Base-by-base conservation (phyloP, 2,797 vertebrate species). In the Falco concolor region DNA sequence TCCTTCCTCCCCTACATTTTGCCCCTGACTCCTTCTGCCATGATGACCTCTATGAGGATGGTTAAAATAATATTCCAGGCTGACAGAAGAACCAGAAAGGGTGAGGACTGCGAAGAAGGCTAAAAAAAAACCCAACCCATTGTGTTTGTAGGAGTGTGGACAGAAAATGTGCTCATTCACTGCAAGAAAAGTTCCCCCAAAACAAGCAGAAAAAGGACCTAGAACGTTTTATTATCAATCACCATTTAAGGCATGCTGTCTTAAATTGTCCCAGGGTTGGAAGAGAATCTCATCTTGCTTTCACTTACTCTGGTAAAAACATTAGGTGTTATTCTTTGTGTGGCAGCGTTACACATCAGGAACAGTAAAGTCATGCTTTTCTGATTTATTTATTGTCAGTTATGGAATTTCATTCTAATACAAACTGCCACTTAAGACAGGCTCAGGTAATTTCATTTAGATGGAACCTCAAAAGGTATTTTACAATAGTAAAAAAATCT, bases 11-110 rank as follows among this genome's bases (percentile, higher is more conserved):
- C 70, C 74, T 63, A 88, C 87, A 68, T 84, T 91, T 93, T 65
- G 27, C 30, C 42, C 89, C 32, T 57, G 30, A 40, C 30, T 91
- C 22, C 59, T 86, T 70, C 94, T 92, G 83, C 73, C 47, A 67
- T 24, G 13, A 77, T 98, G 98, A 98, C 98, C 97, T 97, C 94
- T 88, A 61, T 93, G 97, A 97, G 98, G 97, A 98, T 97, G 97
- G 98, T 98, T 98, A 98, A 98, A 98, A 97, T 89, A 93, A 95
- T 96, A 90, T 83, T 82, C 42, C 25, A 80, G 84, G 42, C 77
- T 96, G 89, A 84, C n/a, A 84, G 89, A 79, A 96, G 84, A 95
- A 93, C 57, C 17, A 6, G 81, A 63, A 93, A 93, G 64, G 36
- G 40, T 69, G 63, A 65, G 17, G 61, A 23, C 13, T 73, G 17